A percentile compares a stretch with the other conserved stretches of the same genome.
Conservation (phyloP, 2,113 vertebrate species). For the Pelecanoides urinatrix region DNA sequence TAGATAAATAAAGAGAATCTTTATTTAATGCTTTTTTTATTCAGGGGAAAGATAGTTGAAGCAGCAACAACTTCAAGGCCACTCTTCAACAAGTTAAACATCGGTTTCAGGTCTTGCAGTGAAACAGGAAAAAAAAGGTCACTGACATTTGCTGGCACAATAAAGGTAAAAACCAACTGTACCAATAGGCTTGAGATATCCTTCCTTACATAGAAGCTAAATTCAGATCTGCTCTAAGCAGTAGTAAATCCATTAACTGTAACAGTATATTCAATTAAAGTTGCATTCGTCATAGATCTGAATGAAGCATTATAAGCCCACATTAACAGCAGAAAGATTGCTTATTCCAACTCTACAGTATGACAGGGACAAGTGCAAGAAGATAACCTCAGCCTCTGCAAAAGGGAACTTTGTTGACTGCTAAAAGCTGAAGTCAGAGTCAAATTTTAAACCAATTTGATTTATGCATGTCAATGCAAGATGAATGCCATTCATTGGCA, state of each 20-base stretch:
- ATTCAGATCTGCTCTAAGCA: background rate
- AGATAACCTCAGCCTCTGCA: background rate
- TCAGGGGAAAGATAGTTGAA: background rate
- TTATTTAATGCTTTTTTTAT: background rate
- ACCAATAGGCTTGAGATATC: background rate
- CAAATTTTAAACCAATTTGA: conserved; percentile 13
- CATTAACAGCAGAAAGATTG: background rate
- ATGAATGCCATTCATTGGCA: background rate
- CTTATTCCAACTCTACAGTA: background rate
- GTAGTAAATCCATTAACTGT: conserved; percentile 16
- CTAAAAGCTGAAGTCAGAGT: background rate
- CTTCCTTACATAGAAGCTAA: background rate
- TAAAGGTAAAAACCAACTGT: background rate
- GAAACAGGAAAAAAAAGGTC: background rate
- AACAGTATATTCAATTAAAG: conserved; percentile 27
- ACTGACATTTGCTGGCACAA: background rate
- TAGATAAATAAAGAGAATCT: background rate
- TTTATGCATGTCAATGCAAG: background rate
- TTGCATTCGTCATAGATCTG: conserved; percentile 5
- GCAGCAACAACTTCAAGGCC: background rate
- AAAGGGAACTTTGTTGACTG: background rate
- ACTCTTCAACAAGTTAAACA: background rate
- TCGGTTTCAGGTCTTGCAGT: background rate
- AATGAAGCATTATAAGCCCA: background rate
- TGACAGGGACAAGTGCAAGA: background rate